Conservation (phyloP, 2,797 vertebrate species). For the Chrysocyon brachyurus region DNA sequence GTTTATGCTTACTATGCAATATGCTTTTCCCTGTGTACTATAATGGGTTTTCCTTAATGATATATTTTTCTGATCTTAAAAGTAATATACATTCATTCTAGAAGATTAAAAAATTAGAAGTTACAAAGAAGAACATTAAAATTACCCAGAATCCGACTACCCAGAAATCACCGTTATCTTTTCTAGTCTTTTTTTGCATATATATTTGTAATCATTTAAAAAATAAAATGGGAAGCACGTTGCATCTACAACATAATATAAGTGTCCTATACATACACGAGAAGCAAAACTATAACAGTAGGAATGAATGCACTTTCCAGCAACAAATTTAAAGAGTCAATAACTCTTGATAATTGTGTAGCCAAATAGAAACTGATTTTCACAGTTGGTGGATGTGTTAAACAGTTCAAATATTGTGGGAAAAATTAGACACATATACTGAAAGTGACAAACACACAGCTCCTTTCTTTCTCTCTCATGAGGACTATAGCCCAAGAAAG, state of each 20-base stretch:
- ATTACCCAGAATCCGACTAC: background rate
- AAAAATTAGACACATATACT: background rate
- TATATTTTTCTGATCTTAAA: background rate
- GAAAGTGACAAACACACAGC: background rate
- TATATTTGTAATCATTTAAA: background rate
- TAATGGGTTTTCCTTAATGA: background rate
- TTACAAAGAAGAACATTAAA: background rate
- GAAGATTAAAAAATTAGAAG: background rate
- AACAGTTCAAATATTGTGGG: background rate
- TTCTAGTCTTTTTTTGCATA: background rate
- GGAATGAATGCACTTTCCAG: background rate
- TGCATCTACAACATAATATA: background rate
- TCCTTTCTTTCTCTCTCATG: background rate
- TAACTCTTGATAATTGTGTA: background rate
- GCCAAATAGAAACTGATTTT: background rate
- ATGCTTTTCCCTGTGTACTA: background rate
- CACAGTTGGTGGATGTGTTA: background rate
- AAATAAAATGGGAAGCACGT: background rate
- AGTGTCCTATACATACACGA: background rate
- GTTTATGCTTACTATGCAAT: background rate
- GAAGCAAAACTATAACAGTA: background rate
- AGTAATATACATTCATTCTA: background rate
- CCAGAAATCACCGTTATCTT: background rate
- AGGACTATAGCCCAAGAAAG: background rate
- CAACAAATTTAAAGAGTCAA: background rate